phyloP scores from a whole-genome alignment of 2,113 vertebrate species.

The Cygnus buccinator region DNA sequence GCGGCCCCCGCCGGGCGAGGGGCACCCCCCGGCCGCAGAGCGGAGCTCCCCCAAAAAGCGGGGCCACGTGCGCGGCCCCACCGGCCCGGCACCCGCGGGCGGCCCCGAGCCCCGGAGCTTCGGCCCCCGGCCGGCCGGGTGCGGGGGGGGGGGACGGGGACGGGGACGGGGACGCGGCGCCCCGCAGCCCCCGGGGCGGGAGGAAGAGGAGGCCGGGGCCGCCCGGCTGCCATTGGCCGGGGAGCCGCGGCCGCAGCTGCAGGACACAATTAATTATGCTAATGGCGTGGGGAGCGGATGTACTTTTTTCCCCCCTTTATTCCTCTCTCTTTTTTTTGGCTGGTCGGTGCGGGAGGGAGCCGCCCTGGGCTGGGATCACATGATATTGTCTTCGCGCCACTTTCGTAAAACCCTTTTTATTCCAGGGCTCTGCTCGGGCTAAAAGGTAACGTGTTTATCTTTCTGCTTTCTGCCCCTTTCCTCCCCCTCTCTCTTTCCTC shows the following conservation, averaged over 20 bases:
- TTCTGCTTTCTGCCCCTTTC: neutral
- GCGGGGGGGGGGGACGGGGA: too few species aligned
- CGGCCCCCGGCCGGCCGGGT: neutral
- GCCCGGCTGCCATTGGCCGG: slow-evolving; percentile 60
- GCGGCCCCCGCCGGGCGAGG: too few species aligned
- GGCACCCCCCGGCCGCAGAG: too few species aligned
- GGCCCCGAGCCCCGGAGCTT: neutral
- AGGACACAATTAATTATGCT: slow-evolving; percentile 84
- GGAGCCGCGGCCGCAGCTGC: slow-evolving; percentile 67
- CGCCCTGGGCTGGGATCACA: slow-evolving; percentile 82
- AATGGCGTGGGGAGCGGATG: slow-evolving; percentile 80
- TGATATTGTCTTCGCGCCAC: slow-evolving; percentile 90
- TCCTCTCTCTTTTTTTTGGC: slow-evolving; percentile 49
- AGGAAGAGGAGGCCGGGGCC: slow-evolving; percentile 6
- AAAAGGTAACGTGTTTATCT: slow-evolving; percentile 76
- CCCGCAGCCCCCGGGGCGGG: neutral
- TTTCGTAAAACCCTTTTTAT: slow-evolving; percentile 78
- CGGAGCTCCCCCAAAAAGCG: too few species aligned
- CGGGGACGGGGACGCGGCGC: neutral
- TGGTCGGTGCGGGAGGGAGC: slow-evolving; percentile 75
- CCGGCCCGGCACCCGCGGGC: neutral
- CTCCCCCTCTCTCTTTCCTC: neutral
- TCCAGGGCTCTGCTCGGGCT: slow-evolving; percentile 72
- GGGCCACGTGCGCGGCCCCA: too few species aligned
- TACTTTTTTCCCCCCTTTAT: slow-evolving; percentile 56